Evolutionary conservation across 2,113 vertebrate genomes (phyloP).

Genomic region (Prietella phreatophila): DNA sequence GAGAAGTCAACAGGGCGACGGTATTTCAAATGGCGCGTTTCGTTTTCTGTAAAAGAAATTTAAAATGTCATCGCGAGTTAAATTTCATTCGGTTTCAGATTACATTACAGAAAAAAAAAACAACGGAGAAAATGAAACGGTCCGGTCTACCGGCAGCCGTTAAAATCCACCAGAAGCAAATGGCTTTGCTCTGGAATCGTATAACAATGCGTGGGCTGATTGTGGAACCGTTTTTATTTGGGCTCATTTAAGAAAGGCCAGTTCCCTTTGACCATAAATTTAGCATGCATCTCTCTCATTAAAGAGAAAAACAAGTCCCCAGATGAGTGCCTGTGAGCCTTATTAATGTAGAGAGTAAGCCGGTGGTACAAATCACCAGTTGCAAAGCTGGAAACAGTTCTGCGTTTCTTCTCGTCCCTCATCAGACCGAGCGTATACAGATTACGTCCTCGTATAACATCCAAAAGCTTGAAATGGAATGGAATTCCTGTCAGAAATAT

Average conservation of each 20-base stretch:
- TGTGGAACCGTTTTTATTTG: neutral
- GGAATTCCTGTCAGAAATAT: neutral
- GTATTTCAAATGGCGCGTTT: neutral
- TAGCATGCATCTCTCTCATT: slow-evolving; percentile 14
- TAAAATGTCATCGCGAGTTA: too few relatives aligned
- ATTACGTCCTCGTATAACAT: neutral
- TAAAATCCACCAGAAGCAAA: neutral
- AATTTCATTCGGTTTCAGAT: too few relatives aligned
- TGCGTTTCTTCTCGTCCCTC: neutral
- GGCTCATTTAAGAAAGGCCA: slow-evolving; percentile 12
- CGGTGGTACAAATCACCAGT: neutral
- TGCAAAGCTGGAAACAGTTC: neutral
- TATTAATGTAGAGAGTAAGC: slow-evolving; percentile 5
- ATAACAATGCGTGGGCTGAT: neutral
- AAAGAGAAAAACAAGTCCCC: slow-evolving; percentile 26
- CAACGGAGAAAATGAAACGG: neutral
- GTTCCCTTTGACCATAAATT: slow-evolving; percentile 15
- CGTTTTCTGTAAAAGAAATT: neutral
- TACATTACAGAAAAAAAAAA: neutral
- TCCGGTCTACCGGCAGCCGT: neutral
- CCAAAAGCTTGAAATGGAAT: neutral
- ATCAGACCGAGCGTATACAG: neutral
- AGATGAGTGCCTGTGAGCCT: slow-evolving; percentile 8
- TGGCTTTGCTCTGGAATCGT: neutral
- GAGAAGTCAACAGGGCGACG: neutral